Base-by-base conservation (phyloP, 2,797 vertebrate genomes). In the Channallabes apus region DNA sequence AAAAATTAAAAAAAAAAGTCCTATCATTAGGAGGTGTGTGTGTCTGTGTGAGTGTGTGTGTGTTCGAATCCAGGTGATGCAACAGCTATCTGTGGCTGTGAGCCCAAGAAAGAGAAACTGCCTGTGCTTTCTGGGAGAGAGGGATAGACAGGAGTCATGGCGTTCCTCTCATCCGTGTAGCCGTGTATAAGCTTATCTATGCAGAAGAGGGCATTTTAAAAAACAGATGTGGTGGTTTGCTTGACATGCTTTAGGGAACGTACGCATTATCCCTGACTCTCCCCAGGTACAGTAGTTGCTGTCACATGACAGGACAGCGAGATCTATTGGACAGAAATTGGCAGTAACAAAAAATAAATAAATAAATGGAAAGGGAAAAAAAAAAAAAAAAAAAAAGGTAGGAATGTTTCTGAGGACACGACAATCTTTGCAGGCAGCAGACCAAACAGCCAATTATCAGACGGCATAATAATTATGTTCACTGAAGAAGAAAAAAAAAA, bases 401-500 rank as follows among this genome's bases (percentile, higher is more conserved):
- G 22, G 5, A 51, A 72, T 3, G 69, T n/a, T 38, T 72, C 32
- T 72, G 69, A 72, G 41, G 69, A 46, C 41, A 51, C 41, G 1
- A 8, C 4, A n/a, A 27, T 51, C 41, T 73, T 38, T 51, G 71
- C 0, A 15, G 71, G 71, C 71, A 73, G 41, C 41, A 27, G 71
- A 51, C 41, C 71, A 73, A 51, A 27, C 71, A 73, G 71, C 7
- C 71, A 51, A 73, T 51, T 51, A 73, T 73, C 24, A 51, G 24
- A 73, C 71, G 6, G n/a, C 38, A n/a, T 51, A 1, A n/a, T 73
- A 72, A 72, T 51, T 73, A 73, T 51, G 24, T 73, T 51, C 71
- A 73, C 71, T 51, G 71, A 73, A 51, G 71, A 73, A 73, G 22
- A 46, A 72, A 51, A 46, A 72, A 46, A 72, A 51, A 46, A 68